These are phyloP conservation scores for Drosophila prolongata DNA, from an alignment of 2,888 invertebrate species.

Conservation along the genomic window DNA sequence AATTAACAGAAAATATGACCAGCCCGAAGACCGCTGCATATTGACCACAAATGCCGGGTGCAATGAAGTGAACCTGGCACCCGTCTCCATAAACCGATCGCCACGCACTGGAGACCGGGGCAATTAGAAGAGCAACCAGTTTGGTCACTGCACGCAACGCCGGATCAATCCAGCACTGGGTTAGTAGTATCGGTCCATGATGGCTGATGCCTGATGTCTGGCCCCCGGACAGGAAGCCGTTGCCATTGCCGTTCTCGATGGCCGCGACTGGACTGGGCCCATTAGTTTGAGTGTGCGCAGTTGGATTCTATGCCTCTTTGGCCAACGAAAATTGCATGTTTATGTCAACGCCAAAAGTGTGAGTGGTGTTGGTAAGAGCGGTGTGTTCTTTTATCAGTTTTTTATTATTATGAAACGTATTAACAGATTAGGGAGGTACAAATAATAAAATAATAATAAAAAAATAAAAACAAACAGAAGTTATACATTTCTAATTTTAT, in stretches of 20 bases:
- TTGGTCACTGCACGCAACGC: conserved; percentile 65
- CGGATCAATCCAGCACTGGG: conserved; percentile 50
- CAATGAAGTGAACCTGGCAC: conserved; percentile 55
- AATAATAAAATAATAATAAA: too few relatives aligned
- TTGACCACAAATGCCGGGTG: conserved; percentile 59
- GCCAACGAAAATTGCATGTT: conserved; percentile 42
- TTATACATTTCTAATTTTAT: too few relatives aligned
- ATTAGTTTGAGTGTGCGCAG: conserved; percentile 43
- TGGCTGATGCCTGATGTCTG: conserved; percentile 31
- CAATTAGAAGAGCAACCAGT: conserved; percentile 77
- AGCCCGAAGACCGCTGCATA: conserved; percentile 30
- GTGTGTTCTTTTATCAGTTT: too few relatives aligned
- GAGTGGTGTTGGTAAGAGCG: not conserved
- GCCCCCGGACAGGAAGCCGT: conserved; percentile 50
- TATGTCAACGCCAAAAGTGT: conserved; percentile 43
- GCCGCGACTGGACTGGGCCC: conserved; percentile 11
- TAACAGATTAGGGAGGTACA: too few relatives aligned
- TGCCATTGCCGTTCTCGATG: conserved; percentile 29
- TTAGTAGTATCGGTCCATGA: conserved; percentile 62
- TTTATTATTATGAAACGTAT: too few relatives aligned
- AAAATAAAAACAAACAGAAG: too few relatives aligned
- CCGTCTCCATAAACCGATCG: conserved; percentile 48
- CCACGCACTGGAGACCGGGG: conserved; percentile 43
- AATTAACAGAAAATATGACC: conserved; percentile 62
- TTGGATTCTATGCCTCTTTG: conserved; percentile 32